Percentiles rank a stretch among this genome's conserved stretches.
These are phyloP conservation scores for Diachasma alloeum DNA, from an alignment of 1,140 invertebrate genomes.

Conservation along the genomic window DNA sequence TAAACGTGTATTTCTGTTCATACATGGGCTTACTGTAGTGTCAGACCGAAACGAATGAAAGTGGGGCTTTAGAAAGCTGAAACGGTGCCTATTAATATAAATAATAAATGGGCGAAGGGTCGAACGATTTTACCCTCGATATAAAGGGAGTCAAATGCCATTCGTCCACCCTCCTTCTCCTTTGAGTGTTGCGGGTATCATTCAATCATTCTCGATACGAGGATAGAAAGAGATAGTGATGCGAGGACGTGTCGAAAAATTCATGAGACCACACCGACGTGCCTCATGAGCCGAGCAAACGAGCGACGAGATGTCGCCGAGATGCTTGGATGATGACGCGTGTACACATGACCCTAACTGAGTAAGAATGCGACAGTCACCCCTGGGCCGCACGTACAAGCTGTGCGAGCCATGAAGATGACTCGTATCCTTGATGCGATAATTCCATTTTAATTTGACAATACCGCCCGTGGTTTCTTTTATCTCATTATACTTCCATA, in stretches of 20 bases:
- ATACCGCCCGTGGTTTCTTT: background rate
- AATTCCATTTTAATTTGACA: slow-evolving; percentile 64
- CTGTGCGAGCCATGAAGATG: background rate
- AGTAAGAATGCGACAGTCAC: background rate
- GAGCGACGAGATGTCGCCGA: background rate
- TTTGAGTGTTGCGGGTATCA: slow-evolving; percentile 35
- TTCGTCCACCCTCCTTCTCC: slow-evolving; percentile 31
- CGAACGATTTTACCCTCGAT: slow-evolving; percentile 28
- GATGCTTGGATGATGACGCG: slow-evolving; percentile 1
- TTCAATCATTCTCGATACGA: slow-evolving; percentile 49
- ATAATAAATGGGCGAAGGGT: slow-evolving; percentile 51
- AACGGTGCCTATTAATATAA: slow-evolving; percentile 50
- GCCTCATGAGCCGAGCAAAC: background rate
- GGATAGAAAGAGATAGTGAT: slow-evolving; percentile 25
- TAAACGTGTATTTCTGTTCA: background rate
- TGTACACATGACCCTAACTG: background rate
- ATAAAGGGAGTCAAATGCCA: slow-evolving; percentile 43
- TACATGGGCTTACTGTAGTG: background rate
- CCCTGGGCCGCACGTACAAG: background rate
- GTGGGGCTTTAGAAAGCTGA: background rate
- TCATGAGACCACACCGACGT: slow-evolving; percentile 49
- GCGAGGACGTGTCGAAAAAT: slow-evolving; percentile 53
- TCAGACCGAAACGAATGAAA: background rate
- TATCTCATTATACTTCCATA: background rate
- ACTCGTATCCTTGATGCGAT: slow-evolving; percentile 30